Evolutionary conservation across 2,797 vertebrate genomes (phyloP).

Genomic region (Labroides dimidiatus): DNA sequence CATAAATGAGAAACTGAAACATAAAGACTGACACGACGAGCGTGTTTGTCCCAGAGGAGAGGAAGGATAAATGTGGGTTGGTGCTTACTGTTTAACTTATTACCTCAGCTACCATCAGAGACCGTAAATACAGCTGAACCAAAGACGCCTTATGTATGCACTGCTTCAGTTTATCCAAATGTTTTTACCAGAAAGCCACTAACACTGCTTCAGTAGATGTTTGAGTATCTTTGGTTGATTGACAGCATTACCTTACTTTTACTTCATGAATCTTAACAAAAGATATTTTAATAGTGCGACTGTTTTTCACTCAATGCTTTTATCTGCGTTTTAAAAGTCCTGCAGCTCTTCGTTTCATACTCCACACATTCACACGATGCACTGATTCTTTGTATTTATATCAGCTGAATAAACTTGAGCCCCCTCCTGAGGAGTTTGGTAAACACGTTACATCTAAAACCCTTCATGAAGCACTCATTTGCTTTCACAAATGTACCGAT

Average conservation of each 20-base stretch:
- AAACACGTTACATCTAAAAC: constrained; percentile 33
- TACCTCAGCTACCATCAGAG: constrained; percentile 88
- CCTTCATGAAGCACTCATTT: constrained; percentile 18
- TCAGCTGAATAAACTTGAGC: constrained; percentile 69
- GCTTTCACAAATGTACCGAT: constrained; percentile 33
- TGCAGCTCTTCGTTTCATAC: constrained; percentile 20
- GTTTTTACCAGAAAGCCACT: constrained; percentile 63
- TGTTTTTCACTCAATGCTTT: constrained; percentile 34
- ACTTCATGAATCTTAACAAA: constrained; percentile 42
- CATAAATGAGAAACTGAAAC: constrained; percentile 19
- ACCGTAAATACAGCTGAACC: constrained; percentile 82
- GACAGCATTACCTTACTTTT: constrained; percentile 54
- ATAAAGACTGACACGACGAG: constrained; percentile 30
- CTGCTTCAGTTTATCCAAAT: constrained; percentile 63
- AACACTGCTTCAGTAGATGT: constrained; percentile 65
- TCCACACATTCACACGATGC: constrained; percentile 69
- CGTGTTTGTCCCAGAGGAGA: constrained; percentile 44
- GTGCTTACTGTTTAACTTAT: constrained; percentile 95
- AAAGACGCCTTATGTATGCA: constrained; percentile 79
- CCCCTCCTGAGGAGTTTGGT: constrained; percentile 24
- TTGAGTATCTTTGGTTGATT: constrained; percentile 37
- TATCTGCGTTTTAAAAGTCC: constrained; percentile 42
- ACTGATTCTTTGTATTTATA: constrained; percentile 82
- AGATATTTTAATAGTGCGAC: constrained; percentile 31
- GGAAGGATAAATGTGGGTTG: constrained; percentile 78